These are phyloP conservation scores for Epinephelus cyanopodus DNA, from an alignment of 2,113 vertebrate species.

Conservation along the genomic window DNA sequence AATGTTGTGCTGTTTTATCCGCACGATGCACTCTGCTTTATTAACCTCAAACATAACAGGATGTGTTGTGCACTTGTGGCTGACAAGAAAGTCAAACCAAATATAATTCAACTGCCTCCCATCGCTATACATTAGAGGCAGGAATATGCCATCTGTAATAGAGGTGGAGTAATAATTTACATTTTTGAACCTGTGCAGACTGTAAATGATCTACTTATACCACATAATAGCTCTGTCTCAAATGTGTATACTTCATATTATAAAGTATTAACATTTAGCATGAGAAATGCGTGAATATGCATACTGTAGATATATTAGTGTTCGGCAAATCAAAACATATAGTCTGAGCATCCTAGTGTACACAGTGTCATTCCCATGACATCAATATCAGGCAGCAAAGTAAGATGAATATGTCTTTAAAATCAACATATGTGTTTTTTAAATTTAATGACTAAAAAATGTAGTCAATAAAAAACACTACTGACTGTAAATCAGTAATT, in stretches of 20 bases:
- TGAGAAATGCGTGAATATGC: not conserved
- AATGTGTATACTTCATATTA: not conserved
- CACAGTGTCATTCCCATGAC: too few relatives aligned
- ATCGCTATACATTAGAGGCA: conserved; percentile 31
- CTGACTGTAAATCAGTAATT: not conserved
- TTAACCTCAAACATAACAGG: conserved; percentile 45
- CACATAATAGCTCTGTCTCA: not conserved
- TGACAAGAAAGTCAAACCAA: conserved; percentile 63
- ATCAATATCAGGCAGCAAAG: not conserved
- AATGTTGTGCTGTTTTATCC: conserved; percentile 51
- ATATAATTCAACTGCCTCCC: conserved; percentile 44
- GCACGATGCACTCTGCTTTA: conserved; percentile 50
- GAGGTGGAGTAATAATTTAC: not conserved
- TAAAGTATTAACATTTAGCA: not conserved
- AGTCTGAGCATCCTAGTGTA: not conserved
- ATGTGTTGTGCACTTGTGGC: conserved; percentile 49
- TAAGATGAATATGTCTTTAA: not conserved
- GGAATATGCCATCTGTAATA: conserved; percentile 22
- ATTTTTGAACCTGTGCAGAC: not conserved
- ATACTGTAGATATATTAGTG: not conserved
- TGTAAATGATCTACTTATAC: not conserved
- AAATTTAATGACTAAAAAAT: not conserved
- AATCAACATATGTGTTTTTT: not conserved
- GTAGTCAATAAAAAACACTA: not conserved
- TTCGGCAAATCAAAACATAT: not conserved